Conservation (phyloP, 2,113 vertebrate species). For the Balaeniceps rex region DNA sequence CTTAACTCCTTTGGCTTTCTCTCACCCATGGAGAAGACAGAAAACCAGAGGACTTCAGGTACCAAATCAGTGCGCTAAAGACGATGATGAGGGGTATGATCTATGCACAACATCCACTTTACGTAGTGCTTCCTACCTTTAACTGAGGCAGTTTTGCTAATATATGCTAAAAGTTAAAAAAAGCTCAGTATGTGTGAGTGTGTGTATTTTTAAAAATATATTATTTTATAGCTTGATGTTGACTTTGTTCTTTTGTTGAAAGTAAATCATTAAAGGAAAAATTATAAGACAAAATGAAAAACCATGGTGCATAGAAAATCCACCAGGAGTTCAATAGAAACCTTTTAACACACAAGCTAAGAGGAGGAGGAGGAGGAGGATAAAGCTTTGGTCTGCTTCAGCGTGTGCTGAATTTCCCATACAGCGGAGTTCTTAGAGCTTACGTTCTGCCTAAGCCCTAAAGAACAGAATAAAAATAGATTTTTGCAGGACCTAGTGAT, state of each 20-base stretch:
- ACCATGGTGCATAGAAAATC: conserved; percentile 69
- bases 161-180: neutral
- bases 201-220: neutral
- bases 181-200: neutral
- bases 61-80: neutral
- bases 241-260: conserved; percentile 67
- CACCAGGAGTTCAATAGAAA: conserved; percentile 49
- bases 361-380: neutral
- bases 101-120: neutral
- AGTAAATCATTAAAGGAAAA: conserved; percentile 60
- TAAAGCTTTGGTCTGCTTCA: neutral
- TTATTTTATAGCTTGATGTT: conserved; percentile 31
- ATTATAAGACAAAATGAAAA: conserved; percentile 63
- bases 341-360: conserved; percentile 3
- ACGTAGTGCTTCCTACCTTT: neutral
- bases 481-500: conserved; percentile 44
- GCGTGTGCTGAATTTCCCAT: neutral
- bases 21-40: neutral
- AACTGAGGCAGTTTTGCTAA: conserved; percentile 11
- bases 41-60: neutral
- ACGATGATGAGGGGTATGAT: too few relatives aligned
- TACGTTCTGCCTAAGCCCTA: conserved; percentile 35
- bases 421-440: neutral
- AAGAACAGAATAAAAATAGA: conserved; percentile 23
- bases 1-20: neutral